A percentile compares a stretch with the other conserved stretches of the same genome.
Conservation (phyloP, 2,888 invertebrate species). For the Pherbina coryleti region DNA sequence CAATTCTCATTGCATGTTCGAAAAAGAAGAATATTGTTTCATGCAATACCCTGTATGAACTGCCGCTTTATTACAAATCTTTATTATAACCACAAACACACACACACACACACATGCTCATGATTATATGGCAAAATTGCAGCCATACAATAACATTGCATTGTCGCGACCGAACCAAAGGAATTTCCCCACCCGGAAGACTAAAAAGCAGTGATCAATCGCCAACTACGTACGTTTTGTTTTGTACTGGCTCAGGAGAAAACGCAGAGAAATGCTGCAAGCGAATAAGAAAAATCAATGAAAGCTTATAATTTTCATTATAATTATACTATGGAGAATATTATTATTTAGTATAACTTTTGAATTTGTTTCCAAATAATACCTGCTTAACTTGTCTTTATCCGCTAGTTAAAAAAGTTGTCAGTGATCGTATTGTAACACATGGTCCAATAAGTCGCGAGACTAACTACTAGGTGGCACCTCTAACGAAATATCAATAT, state of each 20-base stretch:
- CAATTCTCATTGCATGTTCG: too few species aligned
- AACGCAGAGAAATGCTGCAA: background rate
- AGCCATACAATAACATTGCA: conserved; percentile 13
- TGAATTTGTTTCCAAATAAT: too few species aligned
- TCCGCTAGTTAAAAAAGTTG: too few species aligned
- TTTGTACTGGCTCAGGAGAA: background rate
- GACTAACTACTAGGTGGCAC: too few species aligned
- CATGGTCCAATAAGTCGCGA: too few species aligned
- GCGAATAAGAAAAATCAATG: background rate
- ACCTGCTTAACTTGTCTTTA: too few species aligned
- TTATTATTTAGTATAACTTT: too few species aligned
- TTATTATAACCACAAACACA: too few species aligned
- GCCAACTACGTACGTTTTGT: background rate
- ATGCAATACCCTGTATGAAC: too few species aligned
- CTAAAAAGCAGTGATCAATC: background rate
- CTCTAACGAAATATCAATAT: too few species aligned
- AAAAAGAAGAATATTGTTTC: background rate
- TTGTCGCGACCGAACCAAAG: background rate
- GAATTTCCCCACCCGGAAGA: conserved; percentile 29
- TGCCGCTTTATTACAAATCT: too few species aligned
- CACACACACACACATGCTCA: background rate
- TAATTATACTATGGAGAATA: background rate
- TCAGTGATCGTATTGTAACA: too few species aligned
- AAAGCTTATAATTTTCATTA: background rate
- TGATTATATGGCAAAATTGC: background rate